Base-by-base conservation (phyloP, 2,113 vertebrate genomes). In the Leiothrix lutea region DNA sequence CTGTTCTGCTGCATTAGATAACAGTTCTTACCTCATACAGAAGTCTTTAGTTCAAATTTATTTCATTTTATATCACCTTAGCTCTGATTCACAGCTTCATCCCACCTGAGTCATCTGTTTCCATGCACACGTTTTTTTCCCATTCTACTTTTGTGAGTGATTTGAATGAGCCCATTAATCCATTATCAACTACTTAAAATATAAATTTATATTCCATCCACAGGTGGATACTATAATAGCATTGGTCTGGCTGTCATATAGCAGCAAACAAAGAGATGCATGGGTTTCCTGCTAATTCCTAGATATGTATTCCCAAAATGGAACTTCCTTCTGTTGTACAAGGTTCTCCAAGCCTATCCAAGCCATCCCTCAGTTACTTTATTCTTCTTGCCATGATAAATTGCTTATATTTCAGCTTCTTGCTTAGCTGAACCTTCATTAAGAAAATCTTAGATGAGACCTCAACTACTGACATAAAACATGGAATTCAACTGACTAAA, bases 91-190 rank as follows among this genome's bases (percentile, higher is more conserved):
- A 66, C 8, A 92, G 11, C 8, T 58, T 78, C 29, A 3, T 4
- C 29, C 24, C 18, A 51, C 38, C 53, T 53, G 12, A 69, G 24
- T 81, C 2, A 66, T 56, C 48, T 87, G 6, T 26, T 87, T 64
- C 70, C 67, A 48, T 0, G 0, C 31, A 38, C 3, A 2, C 24
- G 3, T 5, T 5, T 81, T 69, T 58, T 72, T 22, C 47, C 24
- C 9, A 15, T 91, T 67, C 44, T 56, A n/a, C 8, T 44, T 28
- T 40, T 65, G 11, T 79, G 40, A 81, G 82, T 36, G 24, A 36
- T 67, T 81, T 73, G 15, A 93, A 85, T 35, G 18, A 90, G 13
- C 1, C n/a, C 8, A 36, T 75, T 85, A 89, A 89, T 70, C 44
- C 6, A 77, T 56, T 90, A 33, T n/a, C 16, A 58, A 26, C 7